Conservation (phyloP, 2,113 vertebrate genomes). For the Ictalurus furcatus region DNA sequence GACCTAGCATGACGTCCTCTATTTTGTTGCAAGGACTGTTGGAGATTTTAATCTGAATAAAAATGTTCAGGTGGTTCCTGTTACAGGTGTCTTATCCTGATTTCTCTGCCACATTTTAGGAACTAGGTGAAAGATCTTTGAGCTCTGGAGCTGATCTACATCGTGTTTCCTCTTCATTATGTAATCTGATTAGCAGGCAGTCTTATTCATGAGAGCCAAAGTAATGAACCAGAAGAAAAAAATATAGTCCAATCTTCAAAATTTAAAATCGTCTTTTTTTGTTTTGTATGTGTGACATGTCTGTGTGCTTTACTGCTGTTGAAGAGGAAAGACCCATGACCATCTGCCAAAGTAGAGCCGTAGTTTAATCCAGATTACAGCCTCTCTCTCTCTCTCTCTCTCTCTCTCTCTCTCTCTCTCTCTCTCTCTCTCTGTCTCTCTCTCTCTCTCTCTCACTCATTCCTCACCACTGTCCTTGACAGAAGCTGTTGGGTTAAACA, state of each 20-base stretch:
- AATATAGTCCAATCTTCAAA: not conserved
- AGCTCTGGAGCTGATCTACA: slow-evolving; percentile 48
- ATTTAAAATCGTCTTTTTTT: not conserved
- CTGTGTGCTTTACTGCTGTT: slow-evolving; percentile 64
- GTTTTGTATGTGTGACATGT: not conserved
- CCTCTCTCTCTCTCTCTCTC: slow-evolving; percentile 57
- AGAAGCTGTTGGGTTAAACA: slow-evolving; percentile 68
- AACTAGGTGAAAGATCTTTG: slow-evolving; percentile 55
- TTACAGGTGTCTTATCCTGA: slow-evolving; percentile 62
- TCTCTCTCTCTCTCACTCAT: slow-evolving; percentile 62
- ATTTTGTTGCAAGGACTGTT: not conserved
- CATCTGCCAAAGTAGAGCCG: slow-evolving; percentile 76
- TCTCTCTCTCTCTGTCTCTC: slow-evolving; percentile 56
- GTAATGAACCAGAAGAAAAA: not conserved
- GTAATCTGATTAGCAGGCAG: slow-evolving; percentile 69
- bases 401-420: slow-evolving; percentile 37
- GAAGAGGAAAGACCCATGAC: slow-evolving; percentile 84
- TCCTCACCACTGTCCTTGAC: slow-evolving; percentile 81
- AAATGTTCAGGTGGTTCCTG: not conserved
- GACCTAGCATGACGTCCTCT: not conserved
- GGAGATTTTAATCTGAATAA: not conserved
- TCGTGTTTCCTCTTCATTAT: slow-evolving; percentile 54
- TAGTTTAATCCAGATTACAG: slow-evolving; percentile 96
- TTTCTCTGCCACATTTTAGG: slow-evolving; percentile 36
- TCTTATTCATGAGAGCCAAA: not conserved